Percentiles rank a stretch among this genome's conserved stretches.
These are phyloP conservation scores for Sisyra nigra DNA, from an alignment of 2,888 invertebrate genomes.

Conservation along the genomic window DNA sequence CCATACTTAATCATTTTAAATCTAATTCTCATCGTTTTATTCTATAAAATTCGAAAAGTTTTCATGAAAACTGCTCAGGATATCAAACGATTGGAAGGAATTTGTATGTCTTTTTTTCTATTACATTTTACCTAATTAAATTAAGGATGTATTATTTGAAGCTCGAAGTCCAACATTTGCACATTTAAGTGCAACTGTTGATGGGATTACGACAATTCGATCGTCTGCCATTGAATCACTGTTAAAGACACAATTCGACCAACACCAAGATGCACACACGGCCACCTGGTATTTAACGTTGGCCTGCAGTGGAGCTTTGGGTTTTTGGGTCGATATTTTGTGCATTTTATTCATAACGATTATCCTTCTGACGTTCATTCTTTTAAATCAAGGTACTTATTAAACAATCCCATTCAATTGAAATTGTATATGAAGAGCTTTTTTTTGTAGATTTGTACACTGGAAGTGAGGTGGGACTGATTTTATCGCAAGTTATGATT, in stretches of 20 bases:
- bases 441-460: slow-evolving; percentile 16
- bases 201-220: slow-evolving; percentile 32
- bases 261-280: slow-evolving; percentile 20
- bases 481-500: slow-evolving; percentile 50
- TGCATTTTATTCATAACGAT: slow-evolving; percentile 1
- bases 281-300: slow-evolving; percentile 18
- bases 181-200: slow-evolving; percentile 30
- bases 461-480: slow-evolving; percentile 37
- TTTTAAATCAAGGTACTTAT: slow-evolving; percentile 10
- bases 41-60: slow-evolving; percentile 41
- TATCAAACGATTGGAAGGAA: slow-evolving; percentile 30
- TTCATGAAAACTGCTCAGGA: slow-evolving; percentile 51
- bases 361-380: background rate
- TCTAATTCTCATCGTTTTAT: slow-evolving; percentile 39
- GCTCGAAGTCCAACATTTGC: slow-evolving; percentile 31
- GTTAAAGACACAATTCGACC: slow-evolving; percentile 25
- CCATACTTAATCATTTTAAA: slow-evolving; percentile 46
- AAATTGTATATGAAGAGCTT: background rate
- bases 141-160: slow-evolving; percentile 13
- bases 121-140: background rate
- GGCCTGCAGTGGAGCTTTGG: slow-evolving; percentile 12
- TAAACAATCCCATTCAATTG: background rate
- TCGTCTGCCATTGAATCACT: slow-evolving; percentile 25
- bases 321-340: slow-evolving; percentile 9
- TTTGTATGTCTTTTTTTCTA: slow-evolving; percentile 28